A percentile compares a stretch with the other conserved stretches of the same genome.
These are phyloP conservation scores for Cloeon dipterum DNA, from an alignment of 2,888 invertebrate species.

Conservation along the genomic window DNA sequence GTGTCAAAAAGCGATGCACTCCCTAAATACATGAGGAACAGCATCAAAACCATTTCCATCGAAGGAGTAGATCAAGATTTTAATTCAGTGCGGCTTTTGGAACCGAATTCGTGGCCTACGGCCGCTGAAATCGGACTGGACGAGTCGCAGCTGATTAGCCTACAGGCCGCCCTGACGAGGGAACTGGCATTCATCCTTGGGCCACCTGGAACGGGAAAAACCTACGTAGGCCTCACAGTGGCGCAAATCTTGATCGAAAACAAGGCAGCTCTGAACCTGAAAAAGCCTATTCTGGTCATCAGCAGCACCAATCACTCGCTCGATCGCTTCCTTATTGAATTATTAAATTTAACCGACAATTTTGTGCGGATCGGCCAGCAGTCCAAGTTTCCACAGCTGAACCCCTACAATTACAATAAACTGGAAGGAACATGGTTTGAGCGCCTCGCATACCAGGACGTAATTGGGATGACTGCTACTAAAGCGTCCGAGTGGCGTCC, in stretches of 20 bases:
- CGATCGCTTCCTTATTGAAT: conserved; percentile 60
- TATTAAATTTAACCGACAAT: conserved; percentile 28
- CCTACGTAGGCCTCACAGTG: conserved; percentile 53
- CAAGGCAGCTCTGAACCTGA: conserved; percentile 11
- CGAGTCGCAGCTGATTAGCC: conserved; percentile 39
- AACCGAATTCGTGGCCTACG: conserved; percentile 21
- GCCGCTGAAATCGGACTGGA: conserved; percentile 28
- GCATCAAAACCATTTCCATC: conserved; percentile 1
- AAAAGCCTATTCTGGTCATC: conserved; percentile 46
- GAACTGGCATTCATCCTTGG: conserved; percentile 64
- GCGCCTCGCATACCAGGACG: too few relatives aligned
- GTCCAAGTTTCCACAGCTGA: conserved; percentile 31
- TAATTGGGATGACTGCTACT: too few relatives aligned
- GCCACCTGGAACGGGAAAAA: conserved; percentile 76
- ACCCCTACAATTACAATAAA: conserved; percentile 10
- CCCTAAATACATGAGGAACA: conserved; percentile 18
- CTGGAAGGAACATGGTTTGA: too few relatives aligned
- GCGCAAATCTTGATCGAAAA: conserved; percentile 40
- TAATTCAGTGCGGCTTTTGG: too few relatives aligned
- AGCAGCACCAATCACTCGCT: conserved; percentile 72
- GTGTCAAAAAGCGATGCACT: conserved; percentile 14
- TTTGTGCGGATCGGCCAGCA: conserved; percentile 48
- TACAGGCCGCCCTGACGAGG: conserved; percentile 36
- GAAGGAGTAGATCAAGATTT: too few relatives aligned
- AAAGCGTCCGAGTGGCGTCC: too few relatives aligned